phyloP scores from a whole-genome alignment of 2,888 invertebrate species.

The Eilema caniola region DNA sequence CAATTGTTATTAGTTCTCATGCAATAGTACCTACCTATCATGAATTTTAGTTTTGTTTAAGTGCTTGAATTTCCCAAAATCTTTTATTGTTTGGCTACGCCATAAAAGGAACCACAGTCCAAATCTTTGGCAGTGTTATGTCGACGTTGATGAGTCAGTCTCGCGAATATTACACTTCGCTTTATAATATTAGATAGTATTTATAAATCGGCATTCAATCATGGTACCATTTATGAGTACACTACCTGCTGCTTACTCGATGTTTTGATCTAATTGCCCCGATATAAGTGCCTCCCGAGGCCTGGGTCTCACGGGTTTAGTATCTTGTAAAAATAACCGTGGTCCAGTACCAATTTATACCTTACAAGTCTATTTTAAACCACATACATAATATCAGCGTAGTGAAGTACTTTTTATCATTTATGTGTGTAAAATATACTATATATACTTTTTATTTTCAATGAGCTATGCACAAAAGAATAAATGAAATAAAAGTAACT shows the following conservation, averaged over 20 bases:
- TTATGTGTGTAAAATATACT: neutral
- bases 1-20: too few species aligned
- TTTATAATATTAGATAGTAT: neutral
- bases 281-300: too few species aligned
- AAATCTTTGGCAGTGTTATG: too few species aligned
- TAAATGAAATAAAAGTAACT: conserved; percentile 1
- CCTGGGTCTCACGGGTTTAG: too few species aligned
- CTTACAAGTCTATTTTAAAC: too few species aligned
- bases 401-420: neutral
- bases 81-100: too few species aligned
- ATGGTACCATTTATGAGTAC: neutral
- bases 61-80: neutral
- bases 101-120: too few species aligned
- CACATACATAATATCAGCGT: too few species aligned
- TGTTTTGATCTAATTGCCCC: neutral
- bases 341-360: neutral
- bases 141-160: neutral
- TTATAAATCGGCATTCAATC: neutral
- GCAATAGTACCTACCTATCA: too few species aligned
- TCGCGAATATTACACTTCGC: neutral
- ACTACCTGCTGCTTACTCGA: neutral
- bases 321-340: neutral
- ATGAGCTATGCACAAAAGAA: neutral
- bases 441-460: neutral
- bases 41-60: too few species aligned